phyloP scores from a whole-genome alignment of 1,140 invertebrate species.

The Zaprionus gabonicus region DNA sequence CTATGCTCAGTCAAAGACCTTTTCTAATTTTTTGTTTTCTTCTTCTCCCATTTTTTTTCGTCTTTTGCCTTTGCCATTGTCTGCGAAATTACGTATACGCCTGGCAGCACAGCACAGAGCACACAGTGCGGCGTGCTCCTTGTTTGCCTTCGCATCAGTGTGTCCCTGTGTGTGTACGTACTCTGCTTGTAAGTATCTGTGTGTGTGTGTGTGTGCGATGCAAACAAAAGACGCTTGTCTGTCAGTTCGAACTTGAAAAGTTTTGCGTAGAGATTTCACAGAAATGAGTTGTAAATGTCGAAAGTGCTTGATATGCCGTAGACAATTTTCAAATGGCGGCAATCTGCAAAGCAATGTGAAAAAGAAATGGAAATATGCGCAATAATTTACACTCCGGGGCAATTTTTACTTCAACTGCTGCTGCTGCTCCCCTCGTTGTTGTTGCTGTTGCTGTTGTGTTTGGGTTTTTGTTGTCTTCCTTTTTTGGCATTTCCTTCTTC shows the following conservation, averaged over 20 bases:
- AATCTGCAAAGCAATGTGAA: constrained; percentile 80
- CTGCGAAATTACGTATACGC: constrained; percentile 80
- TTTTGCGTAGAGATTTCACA: constrained; percentile 72
- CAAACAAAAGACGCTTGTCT: constrained; percentile 78
- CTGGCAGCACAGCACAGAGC: constrained; percentile 69
- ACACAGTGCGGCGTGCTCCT: constrained; percentile 49
- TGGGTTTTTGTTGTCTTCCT: constrained; percentile 1
- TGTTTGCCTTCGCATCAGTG: constrained; percentile 22
- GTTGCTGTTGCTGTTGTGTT: constrained; percentile 30
- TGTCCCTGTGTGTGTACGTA: constrained; percentile 12
- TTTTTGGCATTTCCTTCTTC: constrained; percentile 28
- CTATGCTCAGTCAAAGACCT: constrained; percentile 72
- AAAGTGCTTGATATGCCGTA: constrained; percentile 73
- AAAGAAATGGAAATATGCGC: constrained; percentile 79
- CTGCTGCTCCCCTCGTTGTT: neutral
- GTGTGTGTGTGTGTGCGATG: constrained; percentile 52
- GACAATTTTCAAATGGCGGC: constrained; percentile 78
- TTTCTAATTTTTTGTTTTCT: constrained; percentile 57
- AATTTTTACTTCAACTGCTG: constrained; percentile 49
- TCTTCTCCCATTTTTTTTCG: constrained; percentile 44
- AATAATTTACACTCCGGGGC: constrained; percentile 82
- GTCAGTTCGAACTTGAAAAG: constrained; percentile 79
- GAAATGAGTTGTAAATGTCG: constrained; percentile 82
- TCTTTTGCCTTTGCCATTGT: constrained; percentile 59
- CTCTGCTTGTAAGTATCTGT: neutral